These are phyloP conservation scores for Artibeus jamaicensis DNA, from an alignment of 2,797 vertebrate species.

Conservation along the genomic window DNA sequence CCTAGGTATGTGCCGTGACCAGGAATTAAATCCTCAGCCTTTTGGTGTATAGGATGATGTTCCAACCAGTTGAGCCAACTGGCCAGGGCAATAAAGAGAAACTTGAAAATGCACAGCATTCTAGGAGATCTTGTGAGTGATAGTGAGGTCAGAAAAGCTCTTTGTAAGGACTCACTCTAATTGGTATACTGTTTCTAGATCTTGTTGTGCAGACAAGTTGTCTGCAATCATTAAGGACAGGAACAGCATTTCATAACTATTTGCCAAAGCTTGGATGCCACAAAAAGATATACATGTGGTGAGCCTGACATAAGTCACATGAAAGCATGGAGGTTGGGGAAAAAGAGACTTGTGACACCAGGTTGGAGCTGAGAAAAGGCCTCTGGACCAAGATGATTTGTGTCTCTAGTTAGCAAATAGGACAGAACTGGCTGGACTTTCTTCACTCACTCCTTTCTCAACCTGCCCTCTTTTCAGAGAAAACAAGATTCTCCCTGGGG, in stretches of 20 bases:
- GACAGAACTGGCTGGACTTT: background rate
- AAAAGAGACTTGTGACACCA: background rate
- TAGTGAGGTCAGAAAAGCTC: background rate
- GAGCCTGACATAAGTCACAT: background rate
- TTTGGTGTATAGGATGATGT: background rate
- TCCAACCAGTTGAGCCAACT: background rate
- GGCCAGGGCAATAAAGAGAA: background rate
- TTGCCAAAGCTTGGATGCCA: background rate
- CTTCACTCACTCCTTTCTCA: background rate
- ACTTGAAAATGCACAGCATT: background rate
- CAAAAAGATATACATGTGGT: fast-evolving
- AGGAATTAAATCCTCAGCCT: background rate
- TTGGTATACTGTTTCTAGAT: too few species aligned
- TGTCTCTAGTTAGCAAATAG: background rate
- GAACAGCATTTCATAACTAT: background rate
- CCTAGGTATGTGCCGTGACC: background rate
- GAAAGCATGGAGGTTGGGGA: background rate
- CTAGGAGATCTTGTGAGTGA: background rate
- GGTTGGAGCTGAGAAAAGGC: background rate
- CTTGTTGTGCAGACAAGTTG: background rate
- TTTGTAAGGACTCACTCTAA: background rate
- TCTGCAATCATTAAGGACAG: background rate
- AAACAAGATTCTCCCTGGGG: background rate
- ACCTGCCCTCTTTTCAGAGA: background rate
- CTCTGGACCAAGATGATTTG: background rate